Base-by-base conservation (phyloP, 1,140 invertebrate species). In the Galendromus occidentalis region DNA sequence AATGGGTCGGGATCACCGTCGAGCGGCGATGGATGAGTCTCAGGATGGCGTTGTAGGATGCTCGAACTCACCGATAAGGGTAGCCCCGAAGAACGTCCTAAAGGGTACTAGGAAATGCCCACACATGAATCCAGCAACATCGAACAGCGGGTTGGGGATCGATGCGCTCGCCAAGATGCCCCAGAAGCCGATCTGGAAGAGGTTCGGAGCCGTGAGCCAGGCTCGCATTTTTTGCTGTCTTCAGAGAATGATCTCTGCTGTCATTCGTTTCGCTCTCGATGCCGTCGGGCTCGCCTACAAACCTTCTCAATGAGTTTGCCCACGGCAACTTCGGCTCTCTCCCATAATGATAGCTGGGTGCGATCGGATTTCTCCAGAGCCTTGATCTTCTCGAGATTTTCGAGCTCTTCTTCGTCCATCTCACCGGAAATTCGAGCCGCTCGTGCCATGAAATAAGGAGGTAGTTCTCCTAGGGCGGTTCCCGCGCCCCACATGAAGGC, bases 41-140 rank as follows among this genome's bases (percentile, higher is more conserved):
- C n/a, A n/a, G n/a, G n/a, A n/a, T n/a, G n/a, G n/a, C n/a, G n/a
- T n/a, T n/a, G n/a, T n/a, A n/a, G n/a, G n/a, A n/a, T n/a, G n/a
- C n/a, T n/a, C n/a, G n/a, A n/a, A 39, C 33, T 39, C 33, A 39
- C 33, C 96, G 67, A 99, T 86, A 0, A 99, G 79, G 0, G 95
- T 99, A 64, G 96, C 96, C 41, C 94, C 94, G 76, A 99, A 99
- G 79, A 99, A 99, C 29, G 94, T 98, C 91, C 92, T 97, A 79
- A 99, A 99, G 41, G 95, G 94, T 72, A 99, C 91, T 55, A 97
- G 79, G 76, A 96, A 98, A 78, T 98, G 93, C 9, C 96, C 96
- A 77, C 95, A 99, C 0, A 92, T 98, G 18, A 99, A 88, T 0
- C 95, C 96, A 64, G 96, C 96, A 71, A 99, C 79, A 76, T 99